Percentiles rank a stretch among this genome's conserved stretches.
These are phyloP conservation scores for Eurystomus gularis DNA, from an alignment of 2,113 vertebrate genomes.

Conservation along the genomic window DNA sequence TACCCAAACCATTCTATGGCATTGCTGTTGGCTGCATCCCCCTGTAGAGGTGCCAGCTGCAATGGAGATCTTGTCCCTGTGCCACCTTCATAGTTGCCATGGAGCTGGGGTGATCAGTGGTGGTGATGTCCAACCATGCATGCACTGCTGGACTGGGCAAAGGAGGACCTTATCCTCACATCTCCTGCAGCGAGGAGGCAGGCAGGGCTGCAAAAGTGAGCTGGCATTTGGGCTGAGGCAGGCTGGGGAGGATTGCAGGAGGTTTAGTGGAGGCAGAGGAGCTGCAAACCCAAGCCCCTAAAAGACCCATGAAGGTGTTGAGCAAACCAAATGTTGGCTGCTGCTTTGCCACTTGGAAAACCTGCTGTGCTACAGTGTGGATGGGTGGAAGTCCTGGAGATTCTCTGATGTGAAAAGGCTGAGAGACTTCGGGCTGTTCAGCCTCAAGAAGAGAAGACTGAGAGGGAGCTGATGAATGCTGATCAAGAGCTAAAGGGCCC, in stretches of 20 bases:
- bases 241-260: neutral
- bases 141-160: neutral
- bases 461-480: too few relatives aligned
- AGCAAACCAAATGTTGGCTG: neutral
- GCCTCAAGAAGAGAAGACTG: too few relatives aligned
- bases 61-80: accelerated
- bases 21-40: neutral
- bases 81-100: neutral
- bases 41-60: neutral
- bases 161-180: neutral
- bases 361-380: neutral
- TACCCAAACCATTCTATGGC: neutral
- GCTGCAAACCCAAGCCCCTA: neutral
- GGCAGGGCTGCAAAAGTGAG: neutral
- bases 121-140: neutral
- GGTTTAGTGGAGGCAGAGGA: neutral
- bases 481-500: too few relatives aligned
- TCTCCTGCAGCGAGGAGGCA: neutral
- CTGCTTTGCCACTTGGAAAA: neutral
- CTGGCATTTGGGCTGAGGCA: neutral
- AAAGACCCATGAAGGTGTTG: neutral
- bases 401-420: neutral
- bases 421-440: too few relatives aligned
- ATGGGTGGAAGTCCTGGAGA: neutral
- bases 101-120: neutral